These are phyloP conservation scores for Stichodactyla mertensii DNA, from an alignment of 64 coral and sea anemone species.

Conservation along the genomic window DNA sequence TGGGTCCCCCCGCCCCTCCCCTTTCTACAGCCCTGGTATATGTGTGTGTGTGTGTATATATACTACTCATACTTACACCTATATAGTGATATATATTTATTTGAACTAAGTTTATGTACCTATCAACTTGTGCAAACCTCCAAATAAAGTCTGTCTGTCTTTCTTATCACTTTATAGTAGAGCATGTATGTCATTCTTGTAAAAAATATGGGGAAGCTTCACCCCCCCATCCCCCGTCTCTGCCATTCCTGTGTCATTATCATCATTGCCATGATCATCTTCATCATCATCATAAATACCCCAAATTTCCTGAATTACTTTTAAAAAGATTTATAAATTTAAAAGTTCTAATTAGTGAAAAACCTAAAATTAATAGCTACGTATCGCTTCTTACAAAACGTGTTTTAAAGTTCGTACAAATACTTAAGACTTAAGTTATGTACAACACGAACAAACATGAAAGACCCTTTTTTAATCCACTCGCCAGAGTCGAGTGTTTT, in stretches of 20 bases:
- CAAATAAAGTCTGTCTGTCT: too few relatives aligned
- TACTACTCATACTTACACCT: too few relatives aligned
- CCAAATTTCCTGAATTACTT: background rate
- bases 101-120: too few relatives aligned
- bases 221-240: background rate
- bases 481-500: too few relatives aligned
- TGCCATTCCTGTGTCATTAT: background rate
- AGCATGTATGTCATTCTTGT: background rate
- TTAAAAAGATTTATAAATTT: background rate
- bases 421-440: too few relatives aligned
- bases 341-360: background rate
- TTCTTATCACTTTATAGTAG: background rate
- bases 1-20: too few relatives aligned
- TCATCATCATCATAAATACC: background rate
- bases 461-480: background rate
- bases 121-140: too few relatives aligned
- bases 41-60: too few relatives aligned
- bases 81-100: too few relatives aligned
- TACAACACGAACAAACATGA: background rate
- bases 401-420: too few relatives aligned
- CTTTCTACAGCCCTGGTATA: too few relatives aligned
- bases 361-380: background rate
- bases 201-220: background rate
- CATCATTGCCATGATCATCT: background rate
- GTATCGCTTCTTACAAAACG: background rate